These are phyloP conservation scores for Phaonia tiefii DNA, from an alignment of 2,888 invertebrate genomes.

Conservation along the genomic window DNA sequence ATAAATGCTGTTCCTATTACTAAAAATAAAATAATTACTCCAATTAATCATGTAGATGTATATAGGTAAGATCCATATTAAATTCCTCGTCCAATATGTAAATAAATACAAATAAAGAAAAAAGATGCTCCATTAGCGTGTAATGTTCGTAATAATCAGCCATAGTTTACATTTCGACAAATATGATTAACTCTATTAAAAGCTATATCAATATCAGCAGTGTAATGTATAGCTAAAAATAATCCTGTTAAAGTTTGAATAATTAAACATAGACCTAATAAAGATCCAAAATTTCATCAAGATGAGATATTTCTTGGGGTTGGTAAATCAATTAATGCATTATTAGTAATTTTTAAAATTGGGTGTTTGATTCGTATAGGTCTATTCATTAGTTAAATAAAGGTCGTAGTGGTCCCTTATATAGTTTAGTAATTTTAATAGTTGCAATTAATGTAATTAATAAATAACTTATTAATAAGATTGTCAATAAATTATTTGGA, in stretches of 20 bases:
- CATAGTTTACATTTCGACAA: conserved; percentile 74
- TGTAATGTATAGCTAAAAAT: conserved; percentile 87
- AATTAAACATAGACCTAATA: conserved; percentile 84
- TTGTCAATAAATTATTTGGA: conserved; percentile 81
- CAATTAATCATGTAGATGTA: conserved; percentile 84
- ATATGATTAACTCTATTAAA: conserved; percentile 86
- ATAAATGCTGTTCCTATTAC: conserved; percentile 88
- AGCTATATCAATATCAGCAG: conserved; percentile 84
- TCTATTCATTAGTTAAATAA: conserved; percentile 81
- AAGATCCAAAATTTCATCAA: conserved; percentile 87
- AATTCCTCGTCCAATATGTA: conserved; percentile 86
- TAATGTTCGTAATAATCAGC: conserved; percentile 71
- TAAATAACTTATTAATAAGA: conserved; percentile 83
- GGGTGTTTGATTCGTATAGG: conserved; percentile 81
- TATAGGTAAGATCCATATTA: conserved; percentile 82
- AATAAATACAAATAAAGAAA: conserved; percentile 86
- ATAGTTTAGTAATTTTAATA: conserved; percentile 83
- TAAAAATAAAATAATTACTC: conserved; percentile 85
- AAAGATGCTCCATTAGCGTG: conserved; percentile 88
- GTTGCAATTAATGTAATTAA: conserved; percentile 83
- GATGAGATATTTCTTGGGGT: conserved; percentile 84
- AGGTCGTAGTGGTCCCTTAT: conserved; percentile 82
- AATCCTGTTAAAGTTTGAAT: conserved; percentile 86
- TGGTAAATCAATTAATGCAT: conserved; percentile 83
- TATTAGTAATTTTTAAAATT: conserved; percentile 83